These are phyloP conservation scores for Etheostoma spectabile DNA, from an alignment of 2,113 vertebrate genomes.

Conservation along the genomic window DNA sequence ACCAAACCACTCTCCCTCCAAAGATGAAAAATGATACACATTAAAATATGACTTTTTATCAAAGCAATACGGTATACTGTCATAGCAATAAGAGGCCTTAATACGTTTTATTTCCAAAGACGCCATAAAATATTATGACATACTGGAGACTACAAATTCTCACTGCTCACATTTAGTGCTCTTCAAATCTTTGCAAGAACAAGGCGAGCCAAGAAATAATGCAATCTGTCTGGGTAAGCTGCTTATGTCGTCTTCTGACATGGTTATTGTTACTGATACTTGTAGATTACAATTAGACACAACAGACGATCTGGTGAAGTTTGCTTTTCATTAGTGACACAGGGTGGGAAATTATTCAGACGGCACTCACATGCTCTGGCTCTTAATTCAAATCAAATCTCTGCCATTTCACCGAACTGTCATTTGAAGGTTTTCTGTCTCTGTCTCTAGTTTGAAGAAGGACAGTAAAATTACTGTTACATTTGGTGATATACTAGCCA, in stretches of 20 bases:
- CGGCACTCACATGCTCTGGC: neutral
- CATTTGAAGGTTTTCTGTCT: neutral
- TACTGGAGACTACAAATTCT: constrained; percentile 56
- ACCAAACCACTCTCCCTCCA: constrained; percentile 5
- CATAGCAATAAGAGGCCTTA: constrained; percentile 40
- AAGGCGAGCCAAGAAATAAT: constrained; percentile 39
- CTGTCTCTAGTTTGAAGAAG: neutral
- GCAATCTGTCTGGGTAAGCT: constrained; percentile 49
- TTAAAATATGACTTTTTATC: constrained; percentile 59
- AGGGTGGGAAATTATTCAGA: constrained; percentile 24
- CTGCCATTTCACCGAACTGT: constrained; percentile 14
- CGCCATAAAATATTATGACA: constrained; percentile 66
- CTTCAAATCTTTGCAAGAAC: constrained; percentile 54
- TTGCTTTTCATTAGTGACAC: constrained; percentile 45
- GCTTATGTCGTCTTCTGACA: constrained; percentile 46
- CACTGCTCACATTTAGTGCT: constrained; percentile 54
- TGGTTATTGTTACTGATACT: constrained; percentile 55
- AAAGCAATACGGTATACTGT: constrained; percentile 57
- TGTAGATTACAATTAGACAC: constrained; percentile 57
- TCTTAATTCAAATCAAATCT: constrained; percentile 11
- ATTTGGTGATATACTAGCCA: neutral
- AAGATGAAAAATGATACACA: constrained; percentile 22
- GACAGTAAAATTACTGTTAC: neutral
- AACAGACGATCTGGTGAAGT: constrained; percentile 25
- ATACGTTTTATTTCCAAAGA: constrained; percentile 63